Percentiles rank a stretch among this genome's conserved stretches.
Conservation (phyloP, 2,888 invertebrate species). For the Sthenelais limicola region DNA sequence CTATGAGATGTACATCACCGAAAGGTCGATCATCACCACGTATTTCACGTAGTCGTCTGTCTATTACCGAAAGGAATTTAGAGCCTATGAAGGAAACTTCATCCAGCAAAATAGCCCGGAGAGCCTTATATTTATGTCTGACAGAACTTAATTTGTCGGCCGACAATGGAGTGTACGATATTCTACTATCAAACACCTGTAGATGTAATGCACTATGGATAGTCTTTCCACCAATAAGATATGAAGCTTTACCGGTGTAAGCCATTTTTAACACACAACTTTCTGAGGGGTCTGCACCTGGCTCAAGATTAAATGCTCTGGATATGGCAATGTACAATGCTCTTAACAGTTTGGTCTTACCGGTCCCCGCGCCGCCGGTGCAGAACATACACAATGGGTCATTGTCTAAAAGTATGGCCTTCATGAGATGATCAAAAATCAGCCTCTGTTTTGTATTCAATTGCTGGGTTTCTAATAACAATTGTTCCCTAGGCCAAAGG, state of each 20-base stretch:
- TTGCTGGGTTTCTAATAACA: not conserved
- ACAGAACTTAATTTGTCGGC: not conserved
- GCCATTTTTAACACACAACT: not conserved
- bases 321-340: not conserved
- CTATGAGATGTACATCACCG: not conserved
- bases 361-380: not conserved
- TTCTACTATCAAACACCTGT: too few species aligned
- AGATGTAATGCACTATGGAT: not conserved
- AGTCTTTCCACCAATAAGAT: not conserved
- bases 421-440: not conserved
- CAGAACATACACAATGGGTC: not conserved
- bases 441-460: not conserved
- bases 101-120: not conserved
- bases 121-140: not conserved
- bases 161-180: too few species aligned
- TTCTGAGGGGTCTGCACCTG: not conserved
- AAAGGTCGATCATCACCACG: not conserved
- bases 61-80: not conserved
- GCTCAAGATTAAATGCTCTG: not conserved
- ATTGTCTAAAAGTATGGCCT: not conserved
- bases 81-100: not conserved
- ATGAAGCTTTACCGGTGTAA: not conserved
- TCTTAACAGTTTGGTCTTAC: not conserved
- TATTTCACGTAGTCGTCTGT: not conserved
- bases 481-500: not conserved